A percentile compares a stretch with the other conserved stretches of the same genome.
Evolutionary conservation across 2,113 vertebrate genomes (phyloP).

Genomic region (Orthonyx spaldingii): DNA sequence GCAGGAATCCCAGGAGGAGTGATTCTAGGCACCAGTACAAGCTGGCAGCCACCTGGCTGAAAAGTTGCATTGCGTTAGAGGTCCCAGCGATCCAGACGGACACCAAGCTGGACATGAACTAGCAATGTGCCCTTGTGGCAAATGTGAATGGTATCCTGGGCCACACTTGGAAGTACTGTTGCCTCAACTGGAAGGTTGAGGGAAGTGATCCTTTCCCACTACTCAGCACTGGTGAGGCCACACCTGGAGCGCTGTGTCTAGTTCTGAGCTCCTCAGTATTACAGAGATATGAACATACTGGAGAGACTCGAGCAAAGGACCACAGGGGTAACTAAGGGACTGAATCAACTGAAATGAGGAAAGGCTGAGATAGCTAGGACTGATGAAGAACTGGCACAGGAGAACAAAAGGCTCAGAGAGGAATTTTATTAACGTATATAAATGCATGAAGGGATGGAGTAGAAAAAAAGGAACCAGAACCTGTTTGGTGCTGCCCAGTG

Average conservation of each 20-base stretch:
- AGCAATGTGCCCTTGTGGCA: not conserved
- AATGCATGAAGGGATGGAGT: not conserved
- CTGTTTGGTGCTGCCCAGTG: not conserved
- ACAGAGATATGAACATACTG: not conserved
- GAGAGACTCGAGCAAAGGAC: not conserved
- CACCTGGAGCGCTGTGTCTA: not conserved
- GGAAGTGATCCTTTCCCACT: not conserved
- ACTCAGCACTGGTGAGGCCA: not conserved
- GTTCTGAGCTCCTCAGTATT: not conserved
- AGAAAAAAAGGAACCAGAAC: not conserved
- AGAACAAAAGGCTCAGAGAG: not conserved
- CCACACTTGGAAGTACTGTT: not conserved
- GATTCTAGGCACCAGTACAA: not conserved
- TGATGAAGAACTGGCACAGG: not conserved
- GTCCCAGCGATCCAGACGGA: not conserved
- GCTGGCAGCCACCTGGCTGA: fast-evolving
- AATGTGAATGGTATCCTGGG: not conserved
- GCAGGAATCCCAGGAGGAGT: not conserved
- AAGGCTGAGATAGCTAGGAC: not conserved
- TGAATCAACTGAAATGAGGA: not conserved
- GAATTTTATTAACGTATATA: not conserved
- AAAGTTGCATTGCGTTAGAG: not conserved
- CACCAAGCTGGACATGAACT: not conserved
- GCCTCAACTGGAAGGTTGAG: not conserved
- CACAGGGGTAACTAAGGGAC: not conserved